Evolutionary conservation across 2,113 vertebrate genomes (phyloP), one percentile per base, ranked within the genome.

Genomic region (Urocitellus parryii): DNA sequence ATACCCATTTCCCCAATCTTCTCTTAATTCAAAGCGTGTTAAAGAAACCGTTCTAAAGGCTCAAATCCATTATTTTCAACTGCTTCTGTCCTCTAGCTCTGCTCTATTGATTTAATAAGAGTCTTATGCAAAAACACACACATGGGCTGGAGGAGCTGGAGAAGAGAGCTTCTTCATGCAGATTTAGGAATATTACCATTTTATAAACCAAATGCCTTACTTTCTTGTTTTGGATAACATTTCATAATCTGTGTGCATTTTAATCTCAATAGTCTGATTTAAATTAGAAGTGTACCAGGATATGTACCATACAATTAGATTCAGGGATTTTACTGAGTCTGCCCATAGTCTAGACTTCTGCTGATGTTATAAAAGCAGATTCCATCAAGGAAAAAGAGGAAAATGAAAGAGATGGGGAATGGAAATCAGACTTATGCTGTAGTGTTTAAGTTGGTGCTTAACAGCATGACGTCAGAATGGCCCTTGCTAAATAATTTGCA

Each of bases 1-100:
- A 86, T 82, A 68, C 39, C 95, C 6, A 10, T 87, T 98, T 96
- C 39, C 88, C 95, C 83, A 42, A 37, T 58, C 56, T 97, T 94
- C 20, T 65, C 6, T 95, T 70, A 90, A 91, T 94, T 91, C 29
- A 95, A n/a, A 78, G 12, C 8, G 42, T 95, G 7, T 77, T 95
- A 83, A 48, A 90, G 74, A 95, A 72, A 76, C 94, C n/a, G 5
- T 22, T 74, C n/a, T 61, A 92, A 81, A 81, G 93, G 32, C 29
- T 83, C 14, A 72, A 68, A 56, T 93, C 79, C 16, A 11, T 96
- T 84, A 68, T 82, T 93, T 96, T 96, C 25, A 83, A 5, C 67
- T 97, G 11, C 93, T 34, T 70, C 65, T 96, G n/a, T 95, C 85
- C 5, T 94, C n/a, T 14, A 81, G 17, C 56, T 79, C 32, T 96